Evolutionary conservation across 2,113 vertebrate species (phyloP).

Genomic region (Pardalotus punctatus): DNA sequence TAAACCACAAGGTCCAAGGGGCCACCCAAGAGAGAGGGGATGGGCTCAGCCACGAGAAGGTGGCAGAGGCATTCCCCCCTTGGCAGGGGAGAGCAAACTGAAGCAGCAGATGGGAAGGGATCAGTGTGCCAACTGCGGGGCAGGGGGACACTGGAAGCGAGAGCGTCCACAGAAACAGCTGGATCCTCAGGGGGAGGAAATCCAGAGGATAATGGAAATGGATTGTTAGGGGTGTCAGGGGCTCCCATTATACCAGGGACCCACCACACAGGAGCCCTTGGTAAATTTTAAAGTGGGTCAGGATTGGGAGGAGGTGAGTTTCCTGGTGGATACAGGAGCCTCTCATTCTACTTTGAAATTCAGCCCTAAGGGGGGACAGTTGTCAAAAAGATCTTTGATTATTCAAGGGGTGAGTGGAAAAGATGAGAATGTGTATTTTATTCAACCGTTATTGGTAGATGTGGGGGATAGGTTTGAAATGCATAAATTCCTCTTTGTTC

Average conservation of each 20-base stretch:
- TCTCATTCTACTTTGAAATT: too few species aligned
- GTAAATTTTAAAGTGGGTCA: background rate
- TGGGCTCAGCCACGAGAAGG: background rate
- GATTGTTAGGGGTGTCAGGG: background rate
- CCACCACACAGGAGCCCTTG: background rate
- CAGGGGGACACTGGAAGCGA: background rate
- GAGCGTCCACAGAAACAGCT: background rate
- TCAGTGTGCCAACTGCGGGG: background rate
- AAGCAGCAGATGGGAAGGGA: too few species aligned
- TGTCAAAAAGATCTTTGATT: too few species aligned
- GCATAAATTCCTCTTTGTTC: too few species aligned
- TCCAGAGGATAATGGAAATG: background rate
- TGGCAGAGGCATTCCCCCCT: too few species aligned
- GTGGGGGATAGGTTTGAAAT: too few species aligned
- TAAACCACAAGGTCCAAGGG: background rate
- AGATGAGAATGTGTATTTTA: too few species aligned
- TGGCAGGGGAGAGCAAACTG: too few species aligned
- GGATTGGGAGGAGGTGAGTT: background rate
- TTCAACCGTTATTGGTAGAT: too few species aligned
- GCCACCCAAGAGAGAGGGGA: background rate
- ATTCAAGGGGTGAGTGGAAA: too few species aligned
- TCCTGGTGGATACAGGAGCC: background rate
- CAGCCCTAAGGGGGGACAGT: too few species aligned
- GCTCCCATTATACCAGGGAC: background rate
- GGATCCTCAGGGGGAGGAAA: background rate